phyloP scores from a whole-genome alignment of 1,140 invertebrate species.

The Idris sp. region DNA sequence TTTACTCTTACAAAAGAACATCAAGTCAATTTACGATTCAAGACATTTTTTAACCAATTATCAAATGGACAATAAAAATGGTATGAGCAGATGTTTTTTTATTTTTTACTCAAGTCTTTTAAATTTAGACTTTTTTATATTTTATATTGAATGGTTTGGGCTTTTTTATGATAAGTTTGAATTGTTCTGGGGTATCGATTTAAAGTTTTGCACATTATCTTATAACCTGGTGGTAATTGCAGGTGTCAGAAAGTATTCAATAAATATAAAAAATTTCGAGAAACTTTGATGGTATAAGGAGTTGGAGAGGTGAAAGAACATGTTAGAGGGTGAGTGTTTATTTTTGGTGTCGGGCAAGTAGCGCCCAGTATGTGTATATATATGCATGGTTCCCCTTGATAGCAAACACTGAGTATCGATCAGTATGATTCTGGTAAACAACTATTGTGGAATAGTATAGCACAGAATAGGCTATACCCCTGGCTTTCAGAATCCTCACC shows the following conservation, averaged over 20 bases:
- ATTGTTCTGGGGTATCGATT: slow-evolving; percentile 16
- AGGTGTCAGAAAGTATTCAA: slow-evolving; percentile 48
- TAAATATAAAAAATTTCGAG: slow-evolving; percentile 31
- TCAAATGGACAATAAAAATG: no score
- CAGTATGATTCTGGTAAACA: slow-evolving; percentile 79
- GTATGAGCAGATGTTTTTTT: no score
- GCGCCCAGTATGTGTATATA: slow-evolving; percentile 74
- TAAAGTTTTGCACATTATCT: slow-evolving; percentile 13
- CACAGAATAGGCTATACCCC: slow-evolving; percentile 67
- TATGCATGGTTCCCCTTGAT: slow-evolving; percentile 76
- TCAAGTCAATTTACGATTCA: not conserved
- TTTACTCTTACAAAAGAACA: slow-evolving; percentile 15
- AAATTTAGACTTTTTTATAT: not conserved
- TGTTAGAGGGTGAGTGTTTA: slow-evolving; percentile 72
- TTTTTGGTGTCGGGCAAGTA: slow-evolving; percentile 77
- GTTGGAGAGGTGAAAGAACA: slow-evolving; percentile 37
- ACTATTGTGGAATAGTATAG: slow-evolving; percentile 76
- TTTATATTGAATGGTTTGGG: no score
- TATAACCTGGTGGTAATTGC: slow-evolving; percentile 36
- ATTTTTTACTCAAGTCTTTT: no score
- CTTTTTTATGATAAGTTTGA: not conserved
- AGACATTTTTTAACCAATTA: not conserved
- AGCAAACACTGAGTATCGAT: slow-evolving; percentile 78
- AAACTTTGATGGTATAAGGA: slow-evolving; percentile 11
- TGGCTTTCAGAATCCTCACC: slow-evolving; percentile 61